Percentiles rank a stretch among this genome's conserved stretches.
Conservation (phyloP, 1,140 invertebrate species). For the Drosophila ambigua region DNA sequence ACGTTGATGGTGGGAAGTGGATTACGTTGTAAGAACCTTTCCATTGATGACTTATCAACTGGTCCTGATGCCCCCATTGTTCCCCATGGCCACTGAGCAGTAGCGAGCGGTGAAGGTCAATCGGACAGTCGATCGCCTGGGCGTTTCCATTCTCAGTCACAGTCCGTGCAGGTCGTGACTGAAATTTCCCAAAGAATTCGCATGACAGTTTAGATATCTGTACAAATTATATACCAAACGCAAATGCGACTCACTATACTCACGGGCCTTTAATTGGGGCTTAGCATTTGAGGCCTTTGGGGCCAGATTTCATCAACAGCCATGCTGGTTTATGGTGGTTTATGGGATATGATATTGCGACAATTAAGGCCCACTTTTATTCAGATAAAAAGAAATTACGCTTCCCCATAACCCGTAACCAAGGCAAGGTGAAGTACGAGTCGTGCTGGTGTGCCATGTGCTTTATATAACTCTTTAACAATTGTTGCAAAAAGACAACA, state of each 20-base stretch:
- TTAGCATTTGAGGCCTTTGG: conserved; percentile 14
- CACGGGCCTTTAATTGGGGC: conserved; percentile 6
- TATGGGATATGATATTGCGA: conserved; percentile 31
- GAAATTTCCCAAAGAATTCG: conserved; percentile 13
- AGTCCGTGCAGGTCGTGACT: conserved; percentile 19
- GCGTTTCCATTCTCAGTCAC: conserved; percentile 23
- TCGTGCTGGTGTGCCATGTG: conserved; percentile 3
- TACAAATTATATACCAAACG: not conserved
- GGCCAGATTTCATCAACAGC: conserved; percentile 27
- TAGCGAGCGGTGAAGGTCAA: conserved; percentile 27
- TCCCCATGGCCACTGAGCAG: conserved; percentile 14
- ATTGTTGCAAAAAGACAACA: conserved; percentile 38
- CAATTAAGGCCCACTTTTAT: conserved; percentile 34
- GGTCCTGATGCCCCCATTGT: conserved; percentile 21
- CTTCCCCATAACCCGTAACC: conserved; percentile 4
- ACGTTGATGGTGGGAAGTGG: too few species aligned
- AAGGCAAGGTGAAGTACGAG: conserved; percentile 18
- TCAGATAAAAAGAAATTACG: conserved; percentile 41
- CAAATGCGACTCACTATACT: not conserved
- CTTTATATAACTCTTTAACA: conserved; percentile 34
- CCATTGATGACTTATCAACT: conserved; percentile 21
- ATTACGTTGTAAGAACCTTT: conserved; percentile 29
- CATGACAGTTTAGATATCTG: conserved; percentile 11
- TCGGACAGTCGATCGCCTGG: conserved; percentile 2
- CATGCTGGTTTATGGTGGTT: conserved; percentile 26